Conservation (phyloP, 2,797 vertebrate genomes). For the Crypturellus tataupa region DNA sequence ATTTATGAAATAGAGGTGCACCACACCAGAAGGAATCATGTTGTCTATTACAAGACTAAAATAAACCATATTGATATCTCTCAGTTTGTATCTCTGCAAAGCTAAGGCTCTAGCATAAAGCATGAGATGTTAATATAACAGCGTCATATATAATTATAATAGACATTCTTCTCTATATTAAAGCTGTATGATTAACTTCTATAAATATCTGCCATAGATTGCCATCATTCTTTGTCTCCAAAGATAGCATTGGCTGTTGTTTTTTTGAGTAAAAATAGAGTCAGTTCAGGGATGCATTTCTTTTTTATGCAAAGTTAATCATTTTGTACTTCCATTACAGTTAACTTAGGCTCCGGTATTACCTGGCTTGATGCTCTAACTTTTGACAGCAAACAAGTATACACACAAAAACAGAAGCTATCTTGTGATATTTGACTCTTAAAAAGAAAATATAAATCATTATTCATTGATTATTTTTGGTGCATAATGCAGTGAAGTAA, state of each 20-base stretch:
- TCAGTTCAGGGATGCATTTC: background rate
- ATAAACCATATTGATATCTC: background rate
- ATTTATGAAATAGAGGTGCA: background rate
- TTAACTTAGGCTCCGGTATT: background rate
- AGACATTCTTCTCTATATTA: background rate
- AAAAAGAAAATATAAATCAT: background rate
- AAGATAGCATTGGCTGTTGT: background rate
- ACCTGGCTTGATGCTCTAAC: background rate
- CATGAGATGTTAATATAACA: background rate
- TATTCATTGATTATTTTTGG: accelerated
- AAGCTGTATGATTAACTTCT: background rate
- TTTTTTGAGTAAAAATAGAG: background rate
- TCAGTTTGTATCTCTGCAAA: background rate
- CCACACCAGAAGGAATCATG: background rate
- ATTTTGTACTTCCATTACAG: background rate
- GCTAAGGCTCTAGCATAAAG: background rate
- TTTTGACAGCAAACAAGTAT: background rate
- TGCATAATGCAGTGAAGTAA: background rate
- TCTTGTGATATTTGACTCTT: background rate
- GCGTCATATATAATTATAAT: background rate
- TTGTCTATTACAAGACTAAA: background rate
- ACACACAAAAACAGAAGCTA: background rate
- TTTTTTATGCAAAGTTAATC: background rate
- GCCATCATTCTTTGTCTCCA: background rate
- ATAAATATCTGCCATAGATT: background rate